Evolutionary conservation across 2,888 invertebrate species (phyloP).

Genomic region (Pedicia rivosa): DNA sequence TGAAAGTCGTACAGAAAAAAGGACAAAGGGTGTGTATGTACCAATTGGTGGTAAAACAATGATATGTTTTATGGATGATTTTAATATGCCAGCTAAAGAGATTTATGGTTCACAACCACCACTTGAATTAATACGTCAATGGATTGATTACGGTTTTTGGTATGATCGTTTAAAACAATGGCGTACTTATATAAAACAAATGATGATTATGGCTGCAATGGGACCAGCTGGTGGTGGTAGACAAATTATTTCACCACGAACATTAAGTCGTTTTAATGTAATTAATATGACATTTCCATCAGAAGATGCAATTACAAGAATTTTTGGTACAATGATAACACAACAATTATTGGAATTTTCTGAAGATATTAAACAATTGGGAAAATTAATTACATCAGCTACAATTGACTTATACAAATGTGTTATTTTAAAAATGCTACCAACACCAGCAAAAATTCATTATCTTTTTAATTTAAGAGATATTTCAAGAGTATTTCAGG

Average conservation of each 20-base stretch:
- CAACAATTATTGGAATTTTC: slow-evolving; percentile 66
- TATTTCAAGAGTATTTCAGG: slow-evolving; percentile 74
- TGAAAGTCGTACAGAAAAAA: slow-evolving; percentile 72
- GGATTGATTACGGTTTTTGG: slow-evolving; percentile 85
- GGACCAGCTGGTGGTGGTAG: slow-evolving; percentile 80
- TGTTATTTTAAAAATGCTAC: slow-evolving; percentile 57
- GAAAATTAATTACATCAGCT: slow-evolving; percentile 49
- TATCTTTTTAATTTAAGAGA: slow-evolving; percentile 80
- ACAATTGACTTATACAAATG: slow-evolving; percentile 64
- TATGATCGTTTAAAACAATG: slow-evolving; percentile 67
- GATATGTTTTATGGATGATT: slow-evolving; percentile 79
- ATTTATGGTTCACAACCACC: slow-evolving; percentile 81
- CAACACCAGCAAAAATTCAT: slow-evolving; percentile 80
- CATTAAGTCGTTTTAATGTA: slow-evolving; percentile 61
- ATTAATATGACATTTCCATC: slow-evolving; percentile 71
- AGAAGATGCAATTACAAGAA: slow-evolving; percentile 57
- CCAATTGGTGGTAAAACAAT: slow-evolving; percentile 70
- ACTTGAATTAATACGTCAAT: slow-evolving; percentile 65
- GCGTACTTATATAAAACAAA: slow-evolving; percentile 58
- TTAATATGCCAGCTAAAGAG: slow-evolving; percentile 86
- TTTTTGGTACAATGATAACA: slow-evolving; percentile 69
- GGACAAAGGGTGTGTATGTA: slow-evolving; percentile 69
- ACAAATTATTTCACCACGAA: slow-evolving; percentile 58
- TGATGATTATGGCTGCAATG: slow-evolving; percentile 65
- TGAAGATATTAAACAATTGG: slow-evolving; percentile 56